Base-by-base conservation (phyloP, 64 coral and sea anemone species). In the Stichodactyla helianthus region DNA sequence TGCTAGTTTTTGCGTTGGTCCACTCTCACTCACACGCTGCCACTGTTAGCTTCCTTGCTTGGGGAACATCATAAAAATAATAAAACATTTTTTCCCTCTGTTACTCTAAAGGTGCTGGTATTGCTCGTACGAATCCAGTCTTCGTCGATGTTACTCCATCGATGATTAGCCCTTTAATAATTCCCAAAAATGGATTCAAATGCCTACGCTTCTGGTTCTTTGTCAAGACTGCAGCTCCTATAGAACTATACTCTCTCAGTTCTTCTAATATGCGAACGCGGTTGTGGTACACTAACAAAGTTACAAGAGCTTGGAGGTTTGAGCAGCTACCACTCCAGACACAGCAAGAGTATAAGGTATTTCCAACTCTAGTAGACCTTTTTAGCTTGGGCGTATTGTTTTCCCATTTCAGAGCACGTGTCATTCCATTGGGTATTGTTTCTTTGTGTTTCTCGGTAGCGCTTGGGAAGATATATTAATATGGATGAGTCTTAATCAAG, bases 161-260 rank as follows among this genome's bases (percentile, higher is more conserved):
- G 22, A 28, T 74, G 22, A 23, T 26, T 9, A 74, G 68, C 23
- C 68, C 68, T 31, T 11, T 31, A 4, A 26, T 74, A 27, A 2
- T 26, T 74, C 68, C 25, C 4, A 16, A 27, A n/a, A 14, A 82
- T 11, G 79, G 79, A 11, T 82, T 54, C 13, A 82, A 57, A 82
- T 82, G 79, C 51, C 19, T 57, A 2, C 79, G 50, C 13, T 82
- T 82, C 14, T 82, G 79, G 79, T 82, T 22, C 51, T 82, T 52
- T 6, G 15, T 17, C 1, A 74, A 28, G 5, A n/a, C 23, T 74
- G 11, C 68, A 74, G 2, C 68, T 31, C 11, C 68, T 5, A 27
- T 74, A 74, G 6, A 13, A 23, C 25, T 74, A 10, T 31, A 28
- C 68, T 26, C n/a, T 11, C 8, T 12, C 22, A 74, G 27, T 0